phyloP scores from a whole-genome alignment of 2,797 vertebrate genomes.

The Cossypha polioptera region DNA sequence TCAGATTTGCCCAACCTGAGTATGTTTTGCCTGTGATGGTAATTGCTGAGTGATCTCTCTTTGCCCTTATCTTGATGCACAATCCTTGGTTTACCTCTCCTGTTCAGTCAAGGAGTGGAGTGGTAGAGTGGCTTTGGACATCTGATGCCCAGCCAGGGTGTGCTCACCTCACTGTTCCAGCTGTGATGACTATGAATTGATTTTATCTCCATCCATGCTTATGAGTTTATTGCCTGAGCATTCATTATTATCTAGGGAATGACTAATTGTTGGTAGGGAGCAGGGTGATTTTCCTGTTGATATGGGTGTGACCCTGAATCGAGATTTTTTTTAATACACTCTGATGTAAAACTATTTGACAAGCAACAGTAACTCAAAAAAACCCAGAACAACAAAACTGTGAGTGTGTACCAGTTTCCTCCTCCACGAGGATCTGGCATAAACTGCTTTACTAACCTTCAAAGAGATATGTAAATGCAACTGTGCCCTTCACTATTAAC shows the following conservation, averaged over 20 bases:
- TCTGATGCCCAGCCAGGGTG: neutral
- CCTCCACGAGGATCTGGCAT: neutral
- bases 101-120: neutral
- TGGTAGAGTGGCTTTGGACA: neutral
- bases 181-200: neutral
- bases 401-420: neutral
- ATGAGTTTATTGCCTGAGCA: neutral
- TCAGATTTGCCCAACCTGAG: fast-evolving
- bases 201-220: neutral
- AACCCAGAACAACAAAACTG: neutral
- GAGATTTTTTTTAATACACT: neutral
- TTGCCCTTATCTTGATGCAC: neutral
- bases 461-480: neutral
- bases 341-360: neutral
- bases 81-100: neutral
- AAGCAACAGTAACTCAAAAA: neutral
- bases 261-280: neutral
- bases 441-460: neutral
- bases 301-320: neutral
- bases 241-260: neutral
- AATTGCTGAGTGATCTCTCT: neutral
- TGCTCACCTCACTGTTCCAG: neutral
- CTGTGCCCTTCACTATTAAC: neutral
- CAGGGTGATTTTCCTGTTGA: neutral
- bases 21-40: neutral